These are phyloP conservation scores for Chrosomus eos DNA, from an alignment of 2,797 vertebrate genomes.

Conservation along the genomic window DNA sequence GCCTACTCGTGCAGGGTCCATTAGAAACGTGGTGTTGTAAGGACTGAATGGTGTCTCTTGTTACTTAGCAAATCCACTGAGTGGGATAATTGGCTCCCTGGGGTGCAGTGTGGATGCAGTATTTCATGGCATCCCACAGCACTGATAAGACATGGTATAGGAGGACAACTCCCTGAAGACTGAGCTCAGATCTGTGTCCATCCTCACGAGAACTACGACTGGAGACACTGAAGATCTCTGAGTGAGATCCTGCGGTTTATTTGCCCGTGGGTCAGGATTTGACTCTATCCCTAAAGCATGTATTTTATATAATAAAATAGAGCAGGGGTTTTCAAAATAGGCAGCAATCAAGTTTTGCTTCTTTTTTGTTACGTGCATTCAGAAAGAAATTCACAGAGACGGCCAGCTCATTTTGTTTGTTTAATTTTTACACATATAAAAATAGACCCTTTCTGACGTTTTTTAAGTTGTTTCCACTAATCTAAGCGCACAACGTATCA, in stretches of 20 bases:
- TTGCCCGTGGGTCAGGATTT: not conserved
- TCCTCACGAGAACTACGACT: not conserved
- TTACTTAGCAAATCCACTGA: constrained; percentile 76
- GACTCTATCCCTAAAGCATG: not conserved
- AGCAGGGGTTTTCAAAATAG: no score
- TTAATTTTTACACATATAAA: no score
- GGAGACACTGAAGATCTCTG: constrained; percentile 4
- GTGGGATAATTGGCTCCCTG: constrained; percentile 80
- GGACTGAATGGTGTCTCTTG: constrained; percentile 73
- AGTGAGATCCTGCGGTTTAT: not conserved
- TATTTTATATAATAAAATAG: not conserved
- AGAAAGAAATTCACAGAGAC: no score
- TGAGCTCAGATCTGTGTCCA: not conserved
- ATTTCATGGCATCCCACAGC: constrained; percentile 15
- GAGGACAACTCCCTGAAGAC: constrained; percentile 2
- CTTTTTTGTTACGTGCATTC: no score
- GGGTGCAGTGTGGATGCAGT: constrained; percentile 71
- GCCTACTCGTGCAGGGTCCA: constrained; percentile 22
- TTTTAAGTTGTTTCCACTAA: not conserved
- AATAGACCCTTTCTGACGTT: not conserved
- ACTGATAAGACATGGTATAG: not conserved
- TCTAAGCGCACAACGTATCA: no score
- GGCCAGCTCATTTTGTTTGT: not conserved
- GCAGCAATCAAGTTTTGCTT: no score
- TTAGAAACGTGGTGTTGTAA: constrained; percentile 51